These are phyloP conservation scores for Astyanax mexicanus DNA, from an alignment of 2,797 vertebrate genomes.

Conservation along the genomic window DNA sequence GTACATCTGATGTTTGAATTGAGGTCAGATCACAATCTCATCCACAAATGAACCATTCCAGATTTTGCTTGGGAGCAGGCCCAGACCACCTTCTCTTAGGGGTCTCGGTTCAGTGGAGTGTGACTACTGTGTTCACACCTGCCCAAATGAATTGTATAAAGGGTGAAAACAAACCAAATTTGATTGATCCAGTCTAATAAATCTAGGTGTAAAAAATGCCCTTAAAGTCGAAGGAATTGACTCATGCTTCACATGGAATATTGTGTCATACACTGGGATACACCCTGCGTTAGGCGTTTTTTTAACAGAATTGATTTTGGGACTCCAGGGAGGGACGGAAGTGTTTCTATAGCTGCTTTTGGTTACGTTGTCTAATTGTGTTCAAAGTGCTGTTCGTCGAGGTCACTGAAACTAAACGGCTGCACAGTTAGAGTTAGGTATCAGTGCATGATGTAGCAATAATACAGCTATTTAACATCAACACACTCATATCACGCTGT, in stretches of 20 bases:
- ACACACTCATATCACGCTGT: slow-evolving; percentile 38
- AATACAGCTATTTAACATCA: slow-evolving; percentile 55
- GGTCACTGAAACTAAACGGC: slow-evolving; percentile 44
- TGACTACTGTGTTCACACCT: no score
- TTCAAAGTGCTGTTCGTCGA: slow-evolving; percentile 17
- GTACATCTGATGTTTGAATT: no score
- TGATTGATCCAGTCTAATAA: no score
- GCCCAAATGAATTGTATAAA: no score
- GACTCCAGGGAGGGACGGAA: slow-evolving; percentile 8
- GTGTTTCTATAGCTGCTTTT: slow-evolving; percentile 15
- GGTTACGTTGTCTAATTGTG: slow-evolving; percentile 21
- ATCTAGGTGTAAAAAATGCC: no score
- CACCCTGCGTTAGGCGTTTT: not conserved
- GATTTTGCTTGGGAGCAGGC: no score
- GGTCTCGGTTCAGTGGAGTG: no score
- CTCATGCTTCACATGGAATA: not conserved
- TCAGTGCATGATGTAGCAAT: slow-evolving; percentile 64
- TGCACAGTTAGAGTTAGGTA: slow-evolving; percentile 45
- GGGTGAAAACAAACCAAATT: no score
- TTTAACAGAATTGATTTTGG: not conserved
- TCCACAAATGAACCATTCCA: no score
- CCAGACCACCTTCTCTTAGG: no score
- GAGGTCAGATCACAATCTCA: no score
- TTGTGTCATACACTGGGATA: not conserved
- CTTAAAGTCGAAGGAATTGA: not conserved